Conservation (phyloP, 1,140 invertebrate genomes). For the Chelonus insularis region DNA sequence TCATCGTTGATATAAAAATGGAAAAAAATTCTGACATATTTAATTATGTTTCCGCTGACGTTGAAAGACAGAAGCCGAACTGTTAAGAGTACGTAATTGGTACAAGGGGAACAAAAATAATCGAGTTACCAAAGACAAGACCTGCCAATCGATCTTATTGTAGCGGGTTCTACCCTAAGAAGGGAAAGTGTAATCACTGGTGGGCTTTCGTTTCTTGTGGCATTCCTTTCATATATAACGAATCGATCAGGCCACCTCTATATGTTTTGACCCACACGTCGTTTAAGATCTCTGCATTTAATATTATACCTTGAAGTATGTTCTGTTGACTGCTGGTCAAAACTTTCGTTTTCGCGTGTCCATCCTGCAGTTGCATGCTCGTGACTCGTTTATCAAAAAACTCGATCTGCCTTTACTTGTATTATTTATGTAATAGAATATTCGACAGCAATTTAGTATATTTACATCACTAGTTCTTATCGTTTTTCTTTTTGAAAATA, state of each 20-base stretch:
- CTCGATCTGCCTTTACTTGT: constrained; percentile 1
- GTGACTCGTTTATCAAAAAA: constrained; percentile 23
- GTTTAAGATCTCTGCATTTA: too few relatives aligned
- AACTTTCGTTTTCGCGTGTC: constrained; percentile 15
- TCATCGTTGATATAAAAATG: constrained; percentile 6
- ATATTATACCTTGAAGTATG: constrained; percentile 1
- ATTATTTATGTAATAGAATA: constrained; percentile 19
- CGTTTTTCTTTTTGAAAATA: too few relatives aligned
- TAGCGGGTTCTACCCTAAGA: constrained; percentile 33
- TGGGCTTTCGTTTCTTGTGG: constrained; percentile 34
- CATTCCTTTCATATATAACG: constrained; percentile 3
- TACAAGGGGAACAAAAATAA: background rate
- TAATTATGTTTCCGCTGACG: constrained; percentile 7
- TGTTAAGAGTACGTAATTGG: too few relatives aligned
- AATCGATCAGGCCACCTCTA: constrained; percentile 14
- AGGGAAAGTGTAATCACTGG: constrained; percentile 37
- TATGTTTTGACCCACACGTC: too few relatives aligned
- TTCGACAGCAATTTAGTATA: too few relatives aligned
- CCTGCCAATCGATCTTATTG: constrained; percentile 25
- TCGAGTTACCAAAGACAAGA: constrained; percentile 32
- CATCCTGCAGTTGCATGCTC: constrained; percentile 14
- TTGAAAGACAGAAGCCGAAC: constrained; percentile 5
- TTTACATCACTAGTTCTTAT: too few relatives aligned
- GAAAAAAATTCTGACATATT: background rate
- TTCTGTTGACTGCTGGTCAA: background rate